Evolutionary conservation across 2,113 vertebrate species (phyloP).

Genomic region (Bubo blakistoni): DNA sequence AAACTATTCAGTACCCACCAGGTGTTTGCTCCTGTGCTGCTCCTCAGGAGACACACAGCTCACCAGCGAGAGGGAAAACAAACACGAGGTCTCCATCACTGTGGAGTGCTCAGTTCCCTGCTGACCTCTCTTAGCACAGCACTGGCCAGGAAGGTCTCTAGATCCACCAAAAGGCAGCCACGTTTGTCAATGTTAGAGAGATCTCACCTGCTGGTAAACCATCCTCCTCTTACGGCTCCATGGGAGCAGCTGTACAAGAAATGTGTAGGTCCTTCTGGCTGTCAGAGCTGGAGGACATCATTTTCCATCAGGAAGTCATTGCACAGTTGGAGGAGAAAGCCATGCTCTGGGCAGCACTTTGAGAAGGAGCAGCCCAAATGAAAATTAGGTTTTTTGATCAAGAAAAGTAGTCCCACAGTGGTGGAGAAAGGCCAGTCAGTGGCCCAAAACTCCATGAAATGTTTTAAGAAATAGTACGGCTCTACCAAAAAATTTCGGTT

Average conservation of each 20-base stretch:
- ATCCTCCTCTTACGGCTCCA: not conserved
- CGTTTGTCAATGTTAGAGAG: fast-evolving
- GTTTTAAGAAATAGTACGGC: not conserved
- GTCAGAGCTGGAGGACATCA: not conserved
- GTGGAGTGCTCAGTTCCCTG: not conserved
- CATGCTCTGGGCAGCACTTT: not conserved
- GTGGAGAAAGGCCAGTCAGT: not conserved
- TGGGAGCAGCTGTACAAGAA: not conserved
- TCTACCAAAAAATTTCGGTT: not conserved
- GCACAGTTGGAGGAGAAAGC: not conserved
- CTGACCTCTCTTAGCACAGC: not conserved
- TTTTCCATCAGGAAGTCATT: not conserved
- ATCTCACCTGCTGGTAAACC: not conserved
- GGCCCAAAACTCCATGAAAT: not conserved
- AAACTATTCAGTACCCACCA: not conserved
- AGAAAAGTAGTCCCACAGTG: not conserved
- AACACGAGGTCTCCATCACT: not conserved
- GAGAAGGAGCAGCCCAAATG: not conserved
- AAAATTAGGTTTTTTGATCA: not conserved
- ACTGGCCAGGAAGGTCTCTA: not conserved
- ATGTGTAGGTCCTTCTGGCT: not conserved
- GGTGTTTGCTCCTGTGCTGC: not conserved
- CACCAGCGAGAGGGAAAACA: not conserved
- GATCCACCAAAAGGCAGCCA: not conserved
- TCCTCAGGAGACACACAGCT: not conserved